Evolutionary conservation across 2,797 vertebrate species (phyloP).

Genomic region (Coendou prehensilis): DNA sequence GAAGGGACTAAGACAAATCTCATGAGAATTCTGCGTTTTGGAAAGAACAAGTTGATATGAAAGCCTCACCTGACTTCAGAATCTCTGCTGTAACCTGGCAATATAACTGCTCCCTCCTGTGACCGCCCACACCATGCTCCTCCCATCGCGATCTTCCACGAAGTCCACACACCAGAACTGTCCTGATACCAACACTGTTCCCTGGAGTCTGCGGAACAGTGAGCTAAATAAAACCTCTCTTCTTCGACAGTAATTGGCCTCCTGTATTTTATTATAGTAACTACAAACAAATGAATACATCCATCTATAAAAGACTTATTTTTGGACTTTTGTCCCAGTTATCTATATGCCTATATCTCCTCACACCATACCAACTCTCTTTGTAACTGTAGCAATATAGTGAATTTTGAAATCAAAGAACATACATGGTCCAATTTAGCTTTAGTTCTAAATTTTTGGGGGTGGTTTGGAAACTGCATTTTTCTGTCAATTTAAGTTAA

Average conservation of each 20-base stretch:
- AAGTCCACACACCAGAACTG: neutral
- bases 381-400: neutral
- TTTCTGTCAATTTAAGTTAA: neutral
- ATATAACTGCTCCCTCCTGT: neutral
- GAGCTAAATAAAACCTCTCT: too few species aligned
- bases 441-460: neutral
- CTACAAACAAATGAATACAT: neutral
- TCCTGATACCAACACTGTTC: neutral
- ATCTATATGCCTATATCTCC: neutral
- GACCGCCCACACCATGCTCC: neutral
- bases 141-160: neutral
- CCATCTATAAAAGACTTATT: neutral
- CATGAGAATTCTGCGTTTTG: neutral
- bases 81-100: neutral
- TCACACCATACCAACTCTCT: neutral
- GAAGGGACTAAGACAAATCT: neutral
- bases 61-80: neutral
- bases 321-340: neutral
- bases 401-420: neutral
- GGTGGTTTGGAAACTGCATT: neutral
- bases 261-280: too few species aligned
- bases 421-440: neutral
- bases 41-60: neutral
- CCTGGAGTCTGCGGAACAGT: neutral
- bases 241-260: too few species aligned